Evolutionary conservation across 2,888 invertebrate genomes (phyloP), one percentile per base, ranked within the genome.

Genomic region (Galerucella calmariensis): DNA sequence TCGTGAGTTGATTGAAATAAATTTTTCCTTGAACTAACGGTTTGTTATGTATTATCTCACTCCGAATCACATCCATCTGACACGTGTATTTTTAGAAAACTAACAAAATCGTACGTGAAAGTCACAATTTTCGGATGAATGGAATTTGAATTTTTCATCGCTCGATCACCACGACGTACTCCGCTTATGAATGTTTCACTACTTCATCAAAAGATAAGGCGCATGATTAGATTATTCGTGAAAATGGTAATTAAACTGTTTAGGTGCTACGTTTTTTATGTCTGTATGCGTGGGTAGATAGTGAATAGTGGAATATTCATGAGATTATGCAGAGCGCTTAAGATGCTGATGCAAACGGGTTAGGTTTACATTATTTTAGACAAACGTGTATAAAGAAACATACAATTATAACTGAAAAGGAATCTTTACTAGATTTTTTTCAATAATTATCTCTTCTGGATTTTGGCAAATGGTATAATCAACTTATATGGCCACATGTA

Each of bases 1-100:
- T 12, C 16, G 59, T n/a, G 46, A 24, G 69, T 59, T 48, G 59
- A 48, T 61, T 46, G 69, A 59, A 59, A 68, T 68, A 59, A 68
- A 61, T 48, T 61, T 69, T 69, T 59, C 59, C 69, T 69, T 48
- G 69, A 69, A 69, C 41, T 59, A 27, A 61, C 14, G 35, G 69
- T 35, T 69, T 61, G 69, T 69, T 69, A 46, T 61, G 59, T 24
- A 41, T 46, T 69, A 59, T 59, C 56, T 68, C 16, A 59, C 68
- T 68, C 66, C 24, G 27, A n/a, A 51, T 14, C 14, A 67, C 66
- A 65, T 67, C 53, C 56, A 68, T 68, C 69, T 48, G 59, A 69
- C 48, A 61, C 69, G 69, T 69, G 61, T 69, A 69, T 69, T 69
- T 69, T 69, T 69, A 69, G 69, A 67, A 67, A 67, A 58, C 35